Evolutionary conservation across 2,113 vertebrate genomes (phyloP).

Genomic region (Hystrix cristata): DNA sequence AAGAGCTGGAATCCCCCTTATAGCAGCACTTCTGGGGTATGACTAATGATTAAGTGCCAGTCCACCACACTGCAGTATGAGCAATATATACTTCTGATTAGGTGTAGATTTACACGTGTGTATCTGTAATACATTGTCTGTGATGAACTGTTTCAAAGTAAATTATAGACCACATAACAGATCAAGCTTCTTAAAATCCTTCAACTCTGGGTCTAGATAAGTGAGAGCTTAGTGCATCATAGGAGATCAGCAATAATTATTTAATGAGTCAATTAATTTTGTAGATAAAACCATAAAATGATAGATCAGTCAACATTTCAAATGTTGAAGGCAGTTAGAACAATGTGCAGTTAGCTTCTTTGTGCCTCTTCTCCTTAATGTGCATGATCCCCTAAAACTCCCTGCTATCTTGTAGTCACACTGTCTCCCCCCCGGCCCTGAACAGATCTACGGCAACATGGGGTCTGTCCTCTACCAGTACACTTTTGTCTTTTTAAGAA

Average conservation of each 20-base stretch:
- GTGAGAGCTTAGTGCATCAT: not conserved
- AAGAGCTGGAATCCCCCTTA: not conserved
- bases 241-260: not conserved
- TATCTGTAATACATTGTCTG: not conserved
- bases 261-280: not conserved
- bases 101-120: not conserved
- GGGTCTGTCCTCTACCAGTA: not conserved
- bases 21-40: not conserved
- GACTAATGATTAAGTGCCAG: not conserved
- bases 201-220: not conserved
- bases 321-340: not conserved
- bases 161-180: not conserved
- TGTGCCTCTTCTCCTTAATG: not conserved
- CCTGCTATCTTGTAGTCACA: not conserved
- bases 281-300: slow-evolving; percentile 3
- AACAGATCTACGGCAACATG: not conserved
- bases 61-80: not conserved
- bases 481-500: not conserved
- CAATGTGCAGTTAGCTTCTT: not conserved
- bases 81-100: not conserved
- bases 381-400: not conserved
- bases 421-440: not conserved
- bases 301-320: not conserved
- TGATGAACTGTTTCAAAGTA: not conserved
- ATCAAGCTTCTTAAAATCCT: not conserved